A percentile compares a stretch with the other conserved stretches of the same genome.
Conservation (phyloP, 2,797 vertebrate genomes). For the Manis javanica region DNA sequence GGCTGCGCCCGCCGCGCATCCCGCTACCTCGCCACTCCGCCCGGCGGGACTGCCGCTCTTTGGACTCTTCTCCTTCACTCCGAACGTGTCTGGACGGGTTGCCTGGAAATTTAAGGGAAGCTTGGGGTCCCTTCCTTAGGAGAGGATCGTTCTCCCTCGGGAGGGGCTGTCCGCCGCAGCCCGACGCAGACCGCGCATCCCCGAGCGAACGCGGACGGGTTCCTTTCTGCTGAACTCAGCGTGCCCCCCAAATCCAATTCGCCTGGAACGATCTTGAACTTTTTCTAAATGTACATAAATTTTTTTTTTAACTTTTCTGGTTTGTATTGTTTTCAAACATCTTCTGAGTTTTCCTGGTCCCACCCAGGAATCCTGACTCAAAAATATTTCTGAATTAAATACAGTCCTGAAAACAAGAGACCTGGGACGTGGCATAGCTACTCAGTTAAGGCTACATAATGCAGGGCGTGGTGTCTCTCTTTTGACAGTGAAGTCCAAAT, state of each 20-base stretch:
- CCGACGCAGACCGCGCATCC: not conserved
- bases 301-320: not conserved
- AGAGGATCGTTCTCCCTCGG: not conserved
- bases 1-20: not conserved
- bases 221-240: not conserved
- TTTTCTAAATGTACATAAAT: not conserved
- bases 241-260: not conserved
- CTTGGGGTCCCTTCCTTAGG: not conserved
- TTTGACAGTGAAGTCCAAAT: constrained; percentile 65
- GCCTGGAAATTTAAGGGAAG: not conserved
- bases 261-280: not conserved
- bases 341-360: not conserved
- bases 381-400: not conserved
- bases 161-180: not conserved
- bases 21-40: not conserved
- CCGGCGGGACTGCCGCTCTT: not conserved
- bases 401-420: not conserved
- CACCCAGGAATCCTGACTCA: constrained; percentile 11
- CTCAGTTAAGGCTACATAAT: not conserved
- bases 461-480: constrained; percentile 62
- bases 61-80: not conserved
- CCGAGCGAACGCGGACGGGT: rapidly evolving
- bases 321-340: constrained; percentile 48
- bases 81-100: not conserved
- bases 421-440: constrained; percentile 48